phyloP scores from a whole-genome alignment of 2,113 vertebrate species.

The Mesitornis unicolor region DNA sequence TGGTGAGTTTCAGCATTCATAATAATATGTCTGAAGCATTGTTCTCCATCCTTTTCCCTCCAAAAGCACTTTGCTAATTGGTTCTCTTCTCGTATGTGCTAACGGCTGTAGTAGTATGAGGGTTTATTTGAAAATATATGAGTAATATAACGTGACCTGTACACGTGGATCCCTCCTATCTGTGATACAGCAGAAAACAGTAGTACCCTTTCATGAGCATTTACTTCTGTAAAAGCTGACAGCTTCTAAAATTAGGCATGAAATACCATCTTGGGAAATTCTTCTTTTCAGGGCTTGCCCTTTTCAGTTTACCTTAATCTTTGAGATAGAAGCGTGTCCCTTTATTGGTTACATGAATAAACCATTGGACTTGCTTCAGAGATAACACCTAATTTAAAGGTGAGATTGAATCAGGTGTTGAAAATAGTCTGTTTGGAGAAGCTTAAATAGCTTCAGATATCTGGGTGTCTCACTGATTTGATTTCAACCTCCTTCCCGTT shows the following conservation, averaged over 20 bases:
- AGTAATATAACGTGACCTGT: neutral
- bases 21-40: neutral
- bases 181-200: conserved; percentile 26
- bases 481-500: neutral
- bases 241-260: conserved; percentile 68
- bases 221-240: conserved; percentile 36
- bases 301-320: conserved; percentile 34
- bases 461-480: neutral
- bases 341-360: neutral
- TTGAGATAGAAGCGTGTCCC: neutral
- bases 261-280: neutral
- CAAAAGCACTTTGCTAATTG: neutral
- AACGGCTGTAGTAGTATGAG: neutral
- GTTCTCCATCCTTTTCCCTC: neutral
- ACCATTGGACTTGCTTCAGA: conserved; percentile 13
- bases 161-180: neutral
- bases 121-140: neutral
- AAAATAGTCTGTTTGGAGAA: conserved; percentile 20
- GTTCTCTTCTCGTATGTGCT: neutral
- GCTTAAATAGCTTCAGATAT: conserved; percentile 11
- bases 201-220: conserved; percentile 39
- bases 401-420: conserved; percentile 36
- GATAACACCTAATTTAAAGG: conserved; percentile 23
- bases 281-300: conserved; percentile 24
- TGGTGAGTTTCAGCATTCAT: neutral